These are phyloP conservation scores for Hipposideros armiger DNA, from an alignment of 2,113 vertebrate species.

Conservation along the genomic window DNA sequence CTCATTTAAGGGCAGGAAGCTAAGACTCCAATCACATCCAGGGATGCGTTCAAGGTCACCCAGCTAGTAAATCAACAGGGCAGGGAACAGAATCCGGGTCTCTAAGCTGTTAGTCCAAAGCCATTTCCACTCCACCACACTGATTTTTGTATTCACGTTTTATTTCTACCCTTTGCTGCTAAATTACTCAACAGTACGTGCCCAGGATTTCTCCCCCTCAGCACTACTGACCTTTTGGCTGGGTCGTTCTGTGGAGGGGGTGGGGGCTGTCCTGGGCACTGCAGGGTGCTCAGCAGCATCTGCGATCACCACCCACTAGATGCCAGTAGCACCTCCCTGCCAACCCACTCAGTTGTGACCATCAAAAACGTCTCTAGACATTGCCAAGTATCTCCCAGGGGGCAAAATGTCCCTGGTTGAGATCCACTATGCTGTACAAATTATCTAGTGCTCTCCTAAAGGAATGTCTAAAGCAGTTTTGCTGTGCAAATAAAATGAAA, in stretches of 20 bases:
- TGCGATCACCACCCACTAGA: background rate
- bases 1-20: background rate
- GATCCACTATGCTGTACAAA: background rate
- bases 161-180: background rate
- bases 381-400: background rate
- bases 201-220: background rate
- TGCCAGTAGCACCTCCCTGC: background rate
- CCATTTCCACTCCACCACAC: background rate
- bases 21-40: background rate
- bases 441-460: background rate
- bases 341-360: background rate
- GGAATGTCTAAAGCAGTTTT: background rate
- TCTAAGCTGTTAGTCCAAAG: background rate
- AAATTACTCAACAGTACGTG: background rate
- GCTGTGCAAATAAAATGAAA: background rate
- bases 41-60: background rate
- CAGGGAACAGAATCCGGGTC: background rate
- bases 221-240: no score
- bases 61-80: background rate
- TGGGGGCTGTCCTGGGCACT: no score
- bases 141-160: background rate
- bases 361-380: background rate
- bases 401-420: background rate
- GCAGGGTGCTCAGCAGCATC: no score
- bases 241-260: background rate